Evolutionary conservation across 2,797 vertebrate genomes (phyloP), one percentile per base, ranked within the genome.

Genomic region (Astyanax mexicanus): DNA sequence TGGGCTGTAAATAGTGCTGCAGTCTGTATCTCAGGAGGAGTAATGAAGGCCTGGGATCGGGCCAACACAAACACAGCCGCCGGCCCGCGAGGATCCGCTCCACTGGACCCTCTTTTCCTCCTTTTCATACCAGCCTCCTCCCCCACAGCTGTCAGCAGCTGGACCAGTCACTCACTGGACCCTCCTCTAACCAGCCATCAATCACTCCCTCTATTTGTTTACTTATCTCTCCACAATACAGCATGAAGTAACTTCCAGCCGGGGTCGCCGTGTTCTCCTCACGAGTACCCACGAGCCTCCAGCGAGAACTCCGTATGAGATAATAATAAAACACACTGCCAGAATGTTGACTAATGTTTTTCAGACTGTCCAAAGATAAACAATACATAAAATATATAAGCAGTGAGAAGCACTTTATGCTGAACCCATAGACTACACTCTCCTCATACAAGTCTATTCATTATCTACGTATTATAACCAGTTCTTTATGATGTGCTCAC

Each of bases 41-140:
- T 90, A 90, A 93, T 93, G 89, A 91, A 91, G 88, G 86, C 85
- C 87, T 93, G 92, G 87, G 86, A 84, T 74, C 57, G 12, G 70
- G 91, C 93, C 93, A 94, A 94, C 80, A 89, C 91, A 93, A 93
- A 93, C 91, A 93, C 86, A 88, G 72, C 72, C 52, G 67, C 85
- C 76, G 80, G 87, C 82, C 87, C 80, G 82, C 84, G 89, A 88
- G 87, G 89, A 90, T 86, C 87, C 85, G 77, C 69, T 79, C 79
- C 72, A 69, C 67, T 72, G 69, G 72, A 77, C 73, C 71, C 73
- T 49, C 45, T 67, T 82, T 78, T 82, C 76, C 84, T 84, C 73
- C 79, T 87, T 78, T 80, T 78, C 76, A 80, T 83, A 83, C 66
- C 69, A 74, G 74, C 62, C 51, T 49, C 62, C 57, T 49, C 67